Percentiles rank a stretch among this genome's conserved stretches.
Conservation (phyloP, 2,888 invertebrate genomes). For the Halictus ligatus region DNA sequence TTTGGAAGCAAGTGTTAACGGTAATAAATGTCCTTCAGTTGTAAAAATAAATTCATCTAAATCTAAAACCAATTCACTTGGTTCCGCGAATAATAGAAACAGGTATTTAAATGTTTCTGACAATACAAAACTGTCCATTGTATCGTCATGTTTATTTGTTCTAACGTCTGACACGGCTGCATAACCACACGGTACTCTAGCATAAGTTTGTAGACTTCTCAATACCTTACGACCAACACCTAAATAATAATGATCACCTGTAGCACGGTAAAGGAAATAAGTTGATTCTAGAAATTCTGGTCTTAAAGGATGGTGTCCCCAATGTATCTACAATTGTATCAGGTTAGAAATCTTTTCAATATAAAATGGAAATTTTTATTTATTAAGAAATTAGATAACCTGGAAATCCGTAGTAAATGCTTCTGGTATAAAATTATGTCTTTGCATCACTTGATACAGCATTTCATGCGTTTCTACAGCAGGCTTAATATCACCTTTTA, state of each 20-base stretch:
- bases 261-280: slow-evolving; percentile 97
- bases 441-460: slow-evolving; percentile 98
- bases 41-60: slow-evolving; percentile 95
- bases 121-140: slow-evolving; percentile 99
- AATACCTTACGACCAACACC: slow-evolving; percentile 96
- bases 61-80: slow-evolving; percentile 92
- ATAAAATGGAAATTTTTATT: slow-evolving; percentile 7
- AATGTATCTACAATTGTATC: slow-evolving; percentile 91
- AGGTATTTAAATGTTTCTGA: slow-evolving; percentile 99
- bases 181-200: slow-evolving; percentile 97
- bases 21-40: slow-evolving; percentile 98
- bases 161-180: slow-evolving; percentile 98
- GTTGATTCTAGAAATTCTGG: slow-evolving; percentile 99
- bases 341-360: neutral
- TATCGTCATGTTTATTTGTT: slow-evolving; percentile 95
- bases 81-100: slow-evolving; percentile 96
- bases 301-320: slow-evolving; percentile 98
- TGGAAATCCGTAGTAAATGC: slow-evolving; percentile 99
- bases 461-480: slow-evolving; percentile 99
- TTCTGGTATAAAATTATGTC: slow-evolving; percentile 99
- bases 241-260: slow-evolving; percentile 97
- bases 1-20: slow-evolving; percentile 91
- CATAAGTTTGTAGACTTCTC: slow-evolving; percentile 94
- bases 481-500: slow-evolving; percentile 96
- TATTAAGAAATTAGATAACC: slow-evolving; percentile 82